A percentile compares a stretch with the other conserved stretches of the same genome.
Conservation (phyloP, 2,797 vertebrate species). For the Odontamblyopus rebecca region DNA sequence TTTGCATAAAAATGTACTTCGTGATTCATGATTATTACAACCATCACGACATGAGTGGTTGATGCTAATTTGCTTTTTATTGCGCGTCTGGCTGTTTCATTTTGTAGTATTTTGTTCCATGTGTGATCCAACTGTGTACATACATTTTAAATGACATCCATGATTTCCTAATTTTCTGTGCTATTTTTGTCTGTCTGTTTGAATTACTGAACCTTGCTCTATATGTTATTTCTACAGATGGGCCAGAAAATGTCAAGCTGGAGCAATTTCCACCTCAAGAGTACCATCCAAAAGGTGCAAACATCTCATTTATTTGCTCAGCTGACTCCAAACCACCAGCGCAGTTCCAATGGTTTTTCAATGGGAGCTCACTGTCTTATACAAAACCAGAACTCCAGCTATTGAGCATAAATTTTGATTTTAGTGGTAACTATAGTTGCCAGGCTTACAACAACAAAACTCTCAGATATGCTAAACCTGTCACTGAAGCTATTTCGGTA, state of each 20-base stretch:
- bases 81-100: constrained; percentile 25
- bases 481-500: constrained; percentile 22
- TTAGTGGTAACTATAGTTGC: constrained; percentile 66
- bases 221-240: constrained; percentile 34
- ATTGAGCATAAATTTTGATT: constrained; percentile 21
- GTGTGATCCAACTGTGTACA: constrained; percentile 15
- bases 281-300: constrained; percentile 25
- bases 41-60: constrained; percentile 1
- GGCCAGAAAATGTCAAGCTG: constrained; percentile 42
- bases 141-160: constrained; percentile 3
- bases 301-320: constrained; percentile 48
- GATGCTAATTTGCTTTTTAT: constrained; percentile 12
- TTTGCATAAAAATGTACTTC: constrained; percentile 8
- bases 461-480: constrained; percentile 35
- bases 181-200: background rate
- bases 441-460: constrained; percentile 53
- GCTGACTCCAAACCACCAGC: constrained; percentile 51
- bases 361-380: constrained; percentile 7
- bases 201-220: constrained; percentile 12
- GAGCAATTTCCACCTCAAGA: background rate
- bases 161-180: constrained; percentile 4
- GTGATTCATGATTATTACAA: constrained; percentile 20
- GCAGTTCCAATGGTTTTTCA: constrained; percentile 42
- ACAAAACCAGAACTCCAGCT: constrained; percentile 40
- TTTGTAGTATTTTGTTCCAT: constrained; percentile 14